Conservation (phyloP, 2,888 invertebrate species). For the Nezara viridula region DNA sequence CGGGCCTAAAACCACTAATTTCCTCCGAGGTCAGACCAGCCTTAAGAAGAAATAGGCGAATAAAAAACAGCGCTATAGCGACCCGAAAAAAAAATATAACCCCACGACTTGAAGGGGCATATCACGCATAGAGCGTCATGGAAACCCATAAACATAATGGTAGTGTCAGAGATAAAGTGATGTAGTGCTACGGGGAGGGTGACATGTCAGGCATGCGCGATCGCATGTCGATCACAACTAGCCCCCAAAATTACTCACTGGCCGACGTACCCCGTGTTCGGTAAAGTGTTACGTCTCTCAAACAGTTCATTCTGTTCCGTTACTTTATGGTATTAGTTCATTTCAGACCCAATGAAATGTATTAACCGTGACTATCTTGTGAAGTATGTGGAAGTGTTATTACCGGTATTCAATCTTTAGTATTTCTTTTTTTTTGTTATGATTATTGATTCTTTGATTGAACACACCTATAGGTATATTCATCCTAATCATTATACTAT, state of each 20-base stretch:
- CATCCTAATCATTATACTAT: too few species aligned
- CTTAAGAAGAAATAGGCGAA: constrained; percentile 28
- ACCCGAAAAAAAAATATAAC: background rate
- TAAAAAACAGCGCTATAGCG: background rate
- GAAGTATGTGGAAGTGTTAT: too few species aligned
- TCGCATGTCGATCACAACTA: constrained; percentile 17
- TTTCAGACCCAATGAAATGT: too few species aligned
- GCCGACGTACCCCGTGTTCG: background rate
- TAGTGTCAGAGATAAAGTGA: constrained; percentile 47
- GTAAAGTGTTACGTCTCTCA: background rate
- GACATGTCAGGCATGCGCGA: constrained; percentile 39
- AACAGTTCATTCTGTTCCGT: background rate
- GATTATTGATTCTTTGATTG: background rate
- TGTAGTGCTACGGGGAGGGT: constrained; percentile 51
- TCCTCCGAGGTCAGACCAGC: constrained; percentile 28
- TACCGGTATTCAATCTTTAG: too few species aligned
- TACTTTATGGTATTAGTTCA: background rate
- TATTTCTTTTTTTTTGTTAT: background rate
- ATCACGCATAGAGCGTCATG: constrained; percentile 28
- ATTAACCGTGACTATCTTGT: too few species aligned
- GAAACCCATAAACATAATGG: constrained; percentile 47
- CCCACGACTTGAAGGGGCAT: constrained; percentile 13
- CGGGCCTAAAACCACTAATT: constrained; percentile 18
- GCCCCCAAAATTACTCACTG: constrained; percentile 15
- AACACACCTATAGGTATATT: too few species aligned